Conservation (phyloP, 1,140 invertebrate genomes). For the Pararge aegeria region DNA sequence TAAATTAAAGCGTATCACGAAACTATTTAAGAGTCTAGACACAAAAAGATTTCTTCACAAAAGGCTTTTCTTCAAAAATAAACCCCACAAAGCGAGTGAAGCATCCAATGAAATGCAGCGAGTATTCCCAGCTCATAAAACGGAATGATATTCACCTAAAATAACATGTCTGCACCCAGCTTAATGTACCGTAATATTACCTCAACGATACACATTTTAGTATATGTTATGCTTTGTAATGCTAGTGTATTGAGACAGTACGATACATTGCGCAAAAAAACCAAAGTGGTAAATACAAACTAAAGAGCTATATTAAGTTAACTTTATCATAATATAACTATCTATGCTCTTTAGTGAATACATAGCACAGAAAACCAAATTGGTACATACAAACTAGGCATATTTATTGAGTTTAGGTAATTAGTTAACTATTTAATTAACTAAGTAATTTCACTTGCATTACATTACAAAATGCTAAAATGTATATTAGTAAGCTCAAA, state of each 20-base stretch:
- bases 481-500: no score
- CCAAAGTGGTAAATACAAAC: no score
- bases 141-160: constrained; percentile 28
- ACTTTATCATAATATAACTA: no score
- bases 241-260: neutral
- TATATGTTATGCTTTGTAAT: constrained; percentile 11
- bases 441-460: no score
- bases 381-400: no score
- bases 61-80: constrained; percentile 11
- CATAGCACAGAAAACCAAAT: no score
- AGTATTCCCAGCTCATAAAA: constrained; percentile 34
- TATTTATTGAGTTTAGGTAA: no score
- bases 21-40: constrained; percentile 4
- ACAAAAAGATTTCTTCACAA: constrained; percentile 8
- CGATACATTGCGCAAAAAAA: no score
- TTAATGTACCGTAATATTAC: constrained; percentile 48
- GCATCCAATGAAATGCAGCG: constrained; percentile 19
- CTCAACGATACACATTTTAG: constrained; percentile 21
- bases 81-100: constrained; percentile 14
- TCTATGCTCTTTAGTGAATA: no score
- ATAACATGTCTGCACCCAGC: constrained; percentile 40
- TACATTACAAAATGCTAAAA: no score
- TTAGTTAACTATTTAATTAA: no score
- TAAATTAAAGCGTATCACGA: neutral
- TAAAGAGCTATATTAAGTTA: no score